Evolutionary conservation across 2,797 vertebrate species (phyloP), one percentile per base, ranked within the genome.

Genomic region (Coranthus polyacanthus): DNA sequence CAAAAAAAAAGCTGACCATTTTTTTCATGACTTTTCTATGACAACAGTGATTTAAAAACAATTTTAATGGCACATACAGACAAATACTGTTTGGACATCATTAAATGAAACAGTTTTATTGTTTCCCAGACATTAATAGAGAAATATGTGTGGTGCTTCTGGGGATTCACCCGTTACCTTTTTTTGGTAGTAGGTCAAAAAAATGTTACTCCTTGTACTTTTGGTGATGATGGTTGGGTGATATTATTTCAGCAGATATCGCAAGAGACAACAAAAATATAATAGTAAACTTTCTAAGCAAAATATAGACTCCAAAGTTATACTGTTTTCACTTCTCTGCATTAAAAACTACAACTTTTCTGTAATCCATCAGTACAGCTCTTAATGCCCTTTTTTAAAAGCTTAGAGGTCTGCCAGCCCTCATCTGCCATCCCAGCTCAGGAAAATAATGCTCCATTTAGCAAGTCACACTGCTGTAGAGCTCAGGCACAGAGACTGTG

Each of bases 401-500:
- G 75, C 61, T 87, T 57, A 79, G 44, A 70, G 74, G 43, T 75
- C 50, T 72, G 72, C 62, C 69, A 69, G 80, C 36, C 44, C 59
- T 86, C 75, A 85, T 88, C 72, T 86, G 84, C 72, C 66, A 72
- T 58, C 66, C 24, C 59, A n/a, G 49, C 75, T 83, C 68, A 86
- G 67, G 38, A 83, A 73, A 80, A 83, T 67, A 79, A 85, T 72
- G 75, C 69, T 82, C 75, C 72, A 84, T 85, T 78, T 84, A 88
- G 80, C 67, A 80, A 69, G 68, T 60, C 47, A 50, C 61, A 76
- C 56, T 63, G 66, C 45, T 54, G 61, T 20, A 37, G 43, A 79
- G 60, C 49, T 75, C 41, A 50, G 62, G 56, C 61, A 55, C 65
- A 71, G n/a, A 62, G 13, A 45, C 1, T 1, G 9, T 8, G 62